These are phyloP conservation scores for Excalfactoria chinensis DNA, from an alignment of 2,113 vertebrate genomes.

Conservation along the genomic window DNA sequence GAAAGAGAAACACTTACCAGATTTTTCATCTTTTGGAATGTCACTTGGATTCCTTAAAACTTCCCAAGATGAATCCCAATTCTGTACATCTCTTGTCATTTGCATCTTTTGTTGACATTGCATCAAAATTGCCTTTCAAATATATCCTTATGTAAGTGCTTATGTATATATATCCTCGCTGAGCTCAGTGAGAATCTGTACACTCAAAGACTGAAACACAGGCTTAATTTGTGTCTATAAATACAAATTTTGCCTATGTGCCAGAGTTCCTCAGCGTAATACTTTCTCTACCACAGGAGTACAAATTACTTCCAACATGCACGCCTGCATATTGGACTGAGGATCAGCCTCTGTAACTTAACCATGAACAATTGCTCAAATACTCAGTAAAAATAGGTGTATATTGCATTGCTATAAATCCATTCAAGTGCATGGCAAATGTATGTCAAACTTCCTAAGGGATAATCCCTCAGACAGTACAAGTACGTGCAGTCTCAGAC, in stretches of 20 bases:
- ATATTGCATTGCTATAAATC: background rate
- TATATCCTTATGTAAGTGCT: background rate
- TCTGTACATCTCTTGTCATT: background rate
- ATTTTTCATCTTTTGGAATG: conserved; percentile 15
- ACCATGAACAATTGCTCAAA: background rate
- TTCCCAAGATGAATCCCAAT: background rate
- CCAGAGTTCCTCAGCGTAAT: background rate
- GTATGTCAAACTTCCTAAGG: background rate
- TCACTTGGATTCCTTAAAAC: background rate
- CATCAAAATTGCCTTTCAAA: conserved; percentile 8
- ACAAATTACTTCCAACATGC: background rate
- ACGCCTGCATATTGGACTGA: background rate
- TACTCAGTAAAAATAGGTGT: background rate
- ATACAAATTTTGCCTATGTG: background rate
- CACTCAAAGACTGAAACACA: background rate
- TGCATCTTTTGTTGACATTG: background rate
- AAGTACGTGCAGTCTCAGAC: background rate
- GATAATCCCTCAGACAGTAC: background rate
- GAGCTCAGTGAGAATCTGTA: conserved; percentile 1
- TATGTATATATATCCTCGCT: background rate
- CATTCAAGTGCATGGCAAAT: background rate
- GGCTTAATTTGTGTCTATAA: background rate
- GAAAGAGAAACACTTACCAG: background rate
- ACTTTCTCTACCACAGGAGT: background rate
- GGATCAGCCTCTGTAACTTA: background rate